Evolutionary conservation across 2,888 invertebrate species (phyloP).

Genomic region (Drosophila siamana): DNA sequence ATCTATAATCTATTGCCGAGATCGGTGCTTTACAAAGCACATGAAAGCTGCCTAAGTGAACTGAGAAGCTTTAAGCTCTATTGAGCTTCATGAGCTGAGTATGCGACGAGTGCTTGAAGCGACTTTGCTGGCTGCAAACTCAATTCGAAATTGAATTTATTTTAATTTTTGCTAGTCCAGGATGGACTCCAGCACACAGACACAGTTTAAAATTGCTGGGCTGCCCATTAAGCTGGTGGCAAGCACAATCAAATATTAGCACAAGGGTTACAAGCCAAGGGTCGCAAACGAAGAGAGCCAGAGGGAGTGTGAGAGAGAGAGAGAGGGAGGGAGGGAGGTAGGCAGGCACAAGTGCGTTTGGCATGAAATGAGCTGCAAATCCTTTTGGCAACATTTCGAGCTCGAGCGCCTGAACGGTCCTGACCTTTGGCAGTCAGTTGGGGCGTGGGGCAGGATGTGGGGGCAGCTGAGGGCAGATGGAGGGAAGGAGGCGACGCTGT

Average conservation of each 20-base stretch:
- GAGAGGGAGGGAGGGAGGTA: not conserved
- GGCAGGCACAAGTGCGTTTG: constrained; percentile 60
- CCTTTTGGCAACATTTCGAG: constrained; percentile 69
- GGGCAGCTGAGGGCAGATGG: not conserved
- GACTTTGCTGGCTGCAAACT: constrained; percentile 6
- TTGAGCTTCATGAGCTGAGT: not conserved
- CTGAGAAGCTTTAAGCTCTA: not conserved
- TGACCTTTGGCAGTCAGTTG: not conserved
- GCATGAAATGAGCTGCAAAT: constrained; percentile 78
- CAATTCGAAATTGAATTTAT: constrained; percentile 10
- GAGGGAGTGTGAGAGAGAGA: not conserved
- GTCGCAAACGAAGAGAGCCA: not conserved
- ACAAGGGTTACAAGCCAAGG: constrained; percentile 49
- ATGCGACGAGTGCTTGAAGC: constrained; percentile 1
- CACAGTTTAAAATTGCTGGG: constrained; percentile 48
- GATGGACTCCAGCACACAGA: constrained; percentile 4
- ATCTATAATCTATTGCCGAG: too few relatives aligned
- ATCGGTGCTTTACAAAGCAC: too few relatives aligned
- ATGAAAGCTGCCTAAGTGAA: not conserved
- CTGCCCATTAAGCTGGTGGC: constrained; percentile 57
- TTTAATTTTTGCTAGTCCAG: constrained; percentile 8
- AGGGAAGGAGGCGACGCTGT: constrained; percentile 46
- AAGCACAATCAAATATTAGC: constrained; percentile 77
- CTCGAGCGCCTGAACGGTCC: not conserved
- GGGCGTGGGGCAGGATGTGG: not conserved